Conservation (phyloP, 2,888 invertebrate species). For the Leucoptera coffeella region DNA sequence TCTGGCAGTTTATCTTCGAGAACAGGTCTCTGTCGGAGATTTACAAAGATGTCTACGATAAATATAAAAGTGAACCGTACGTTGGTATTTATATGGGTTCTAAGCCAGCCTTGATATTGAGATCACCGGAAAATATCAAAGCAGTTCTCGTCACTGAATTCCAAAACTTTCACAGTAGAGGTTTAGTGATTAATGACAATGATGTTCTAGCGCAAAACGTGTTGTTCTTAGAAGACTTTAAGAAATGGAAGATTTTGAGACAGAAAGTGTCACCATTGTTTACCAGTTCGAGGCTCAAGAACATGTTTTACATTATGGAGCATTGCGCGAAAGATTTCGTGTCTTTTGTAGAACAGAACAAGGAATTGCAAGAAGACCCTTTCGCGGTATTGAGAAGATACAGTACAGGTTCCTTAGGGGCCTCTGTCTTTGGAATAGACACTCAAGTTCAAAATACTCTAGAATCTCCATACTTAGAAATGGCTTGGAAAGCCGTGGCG, state of each 20-base stretch:
- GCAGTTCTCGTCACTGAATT: conserved; percentile 19
- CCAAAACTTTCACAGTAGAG: conserved; percentile 20
- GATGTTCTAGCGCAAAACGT: conserved; percentile 22
- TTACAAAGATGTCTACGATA: conserved; percentile 17
- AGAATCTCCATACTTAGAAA: conserved; percentile 21
- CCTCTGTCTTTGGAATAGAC: conserved; percentile 35
- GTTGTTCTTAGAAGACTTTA: conserved; percentile 18
- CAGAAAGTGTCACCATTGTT: conserved; percentile 30
- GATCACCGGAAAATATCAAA: conserved; percentile 20
- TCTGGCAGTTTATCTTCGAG: conserved; percentile 15
- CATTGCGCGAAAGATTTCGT: conserved; percentile 21
- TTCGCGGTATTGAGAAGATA: conserved; percentile 19
- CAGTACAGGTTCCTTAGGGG: conserved; percentile 22
- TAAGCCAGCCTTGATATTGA: conserved; percentile 16
- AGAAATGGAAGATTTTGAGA: conserved; percentile 25
- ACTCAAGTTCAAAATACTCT: conserved; percentile 18
- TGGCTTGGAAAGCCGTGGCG: conserved; percentile 15
- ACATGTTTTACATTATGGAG: conserved; percentile 28
- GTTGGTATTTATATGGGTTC: conserved; percentile 16
- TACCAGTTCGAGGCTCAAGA: conserved; percentile 22
- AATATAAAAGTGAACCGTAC: conserved; percentile 11
- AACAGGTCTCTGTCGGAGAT: conserved; percentile 18
- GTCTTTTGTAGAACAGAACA: conserved; percentile 11
- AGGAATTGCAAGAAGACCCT: conserved; percentile 11
- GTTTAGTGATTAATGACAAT: conserved; percentile 14